Base-by-base conservation (phyloP, 1,140 invertebrate genomes). In the Trichogramma pretiosum region DNA sequence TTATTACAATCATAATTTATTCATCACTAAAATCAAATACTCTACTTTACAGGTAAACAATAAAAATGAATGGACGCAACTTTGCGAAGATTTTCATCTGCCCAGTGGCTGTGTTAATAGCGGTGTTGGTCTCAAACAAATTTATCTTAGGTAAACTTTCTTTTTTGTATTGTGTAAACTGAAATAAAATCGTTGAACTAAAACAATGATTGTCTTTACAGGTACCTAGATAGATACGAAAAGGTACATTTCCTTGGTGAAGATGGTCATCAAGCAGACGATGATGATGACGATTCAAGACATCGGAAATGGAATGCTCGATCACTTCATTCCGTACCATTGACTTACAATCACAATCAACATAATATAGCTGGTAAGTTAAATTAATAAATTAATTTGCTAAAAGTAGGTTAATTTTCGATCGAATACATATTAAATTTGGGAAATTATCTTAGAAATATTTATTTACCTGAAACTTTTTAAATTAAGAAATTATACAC, bases 121-220 rank as follows among this genome's bases (percentile, higher is more conserved):
- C 43, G 83, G 84, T 40, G 84, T 92, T 33, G 83, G 87, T 41
- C 75, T 95, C 22, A 89, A 93, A 65, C 83, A 87, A 68, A 84
- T 93, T 55, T 95, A 94, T 68, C 77, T 89, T 49, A 83, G 87
- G 76, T 90, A 78, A n/a, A n/a, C n/a, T n/a, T n/a, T n/a, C n/a
- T n/a, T n/a, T n/a, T n/a, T n/a, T n/a, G n/a, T n/a, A n/a, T n/a
- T n/a, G n/a, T n/a, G n/a, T n/a, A n/a, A n/a, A n/a, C n/a, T n/a
- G n/a, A n/a, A n/a, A n/a, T n/a, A n/a, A n/a, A n/a, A n/a, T n/a
- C n/a, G n/a, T n/a, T n/a, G n/a, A n/a, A n/a, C n/a, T n/a, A n/a
- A n/a, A n/a, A n/a, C n/a, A n/a, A n/a, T n/a, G n/a, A n/a, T n/a
- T n/a, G n/a, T n/a, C n/a, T 54, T 73, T 75, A 28, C 66, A 91